A percentile compares a stretch with the other conserved stretches of the same genome.
phyloP scores from a whole-genome alignment of 92 coral and sea anemone species.

The Porites evermanni region DNA sequence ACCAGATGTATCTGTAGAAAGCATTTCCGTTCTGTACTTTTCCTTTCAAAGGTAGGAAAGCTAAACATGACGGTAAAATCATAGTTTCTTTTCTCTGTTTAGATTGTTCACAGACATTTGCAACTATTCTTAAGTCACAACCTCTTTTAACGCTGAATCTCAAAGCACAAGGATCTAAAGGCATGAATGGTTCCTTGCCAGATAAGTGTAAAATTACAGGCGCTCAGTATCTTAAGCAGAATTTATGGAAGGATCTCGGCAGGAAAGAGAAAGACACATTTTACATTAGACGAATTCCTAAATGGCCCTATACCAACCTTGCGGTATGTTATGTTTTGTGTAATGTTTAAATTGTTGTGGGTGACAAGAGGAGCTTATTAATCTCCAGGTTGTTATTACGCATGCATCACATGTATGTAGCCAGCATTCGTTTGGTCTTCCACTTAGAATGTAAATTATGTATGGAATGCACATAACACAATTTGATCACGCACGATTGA shows the following conservation, averaged over 20 bases:
- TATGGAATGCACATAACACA: no score
- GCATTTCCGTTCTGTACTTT: no score
- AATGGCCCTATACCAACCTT: not conserved
- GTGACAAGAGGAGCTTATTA: no score
- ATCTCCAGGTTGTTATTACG: no score
- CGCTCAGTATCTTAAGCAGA: not conserved
- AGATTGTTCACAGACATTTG: conserved; percentile 19
- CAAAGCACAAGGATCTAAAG: not conserved
- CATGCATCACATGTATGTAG: no score
- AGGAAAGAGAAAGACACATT: not conserved
- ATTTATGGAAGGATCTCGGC: not conserved
- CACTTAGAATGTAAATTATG: no score
- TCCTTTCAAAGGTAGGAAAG: no score
- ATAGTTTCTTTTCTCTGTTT: not conserved
- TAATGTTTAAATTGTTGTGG: no score
- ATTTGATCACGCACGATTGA: no score
- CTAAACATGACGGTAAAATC: not conserved
- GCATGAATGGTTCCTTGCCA: not conserved
- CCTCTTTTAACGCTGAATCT: conserved; percentile 17
- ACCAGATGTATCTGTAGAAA: no score
- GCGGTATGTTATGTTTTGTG: not conserved
- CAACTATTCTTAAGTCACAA: not conserved
- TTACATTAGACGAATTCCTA: not conserved
- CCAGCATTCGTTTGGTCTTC: no score
- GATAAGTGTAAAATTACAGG: not conserved